phyloP scores from a whole-genome alignment of 2,888 invertebrate species.

The Dryadula phaetusa region DNA sequence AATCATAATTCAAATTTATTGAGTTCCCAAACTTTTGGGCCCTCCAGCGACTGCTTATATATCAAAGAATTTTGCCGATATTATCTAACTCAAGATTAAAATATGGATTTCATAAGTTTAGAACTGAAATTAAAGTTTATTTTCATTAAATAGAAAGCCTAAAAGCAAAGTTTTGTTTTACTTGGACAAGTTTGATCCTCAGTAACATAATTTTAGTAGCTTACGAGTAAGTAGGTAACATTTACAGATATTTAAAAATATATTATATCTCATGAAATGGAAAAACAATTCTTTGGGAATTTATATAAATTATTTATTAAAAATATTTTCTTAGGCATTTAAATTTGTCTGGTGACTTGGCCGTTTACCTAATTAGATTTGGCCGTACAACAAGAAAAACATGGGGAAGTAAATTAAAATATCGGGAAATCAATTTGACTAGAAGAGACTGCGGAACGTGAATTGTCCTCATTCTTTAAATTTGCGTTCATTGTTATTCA shows the following conservation, averaged over 20 bases:
- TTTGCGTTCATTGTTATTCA: conserved; percentile 72
- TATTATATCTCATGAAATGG: neutral
- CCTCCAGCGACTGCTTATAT: conserved; percentile 51
- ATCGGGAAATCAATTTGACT: conserved; percentile 46
- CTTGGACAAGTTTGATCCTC: conserved; percentile 3
- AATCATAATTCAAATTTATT: conserved; percentile 78
- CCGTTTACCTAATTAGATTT: conserved; percentile 18
- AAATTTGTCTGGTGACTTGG: neutral
- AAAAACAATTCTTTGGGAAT: neutral
- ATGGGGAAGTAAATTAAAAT: conserved; percentile 32
- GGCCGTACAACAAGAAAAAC: conserved; percentile 23
- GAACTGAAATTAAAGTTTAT: conserved; percentile 35
- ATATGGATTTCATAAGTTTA: conserved; percentile 43
- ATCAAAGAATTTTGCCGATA: conserved; percentile 50
- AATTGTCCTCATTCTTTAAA: conserved; percentile 54
- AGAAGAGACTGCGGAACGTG: conserved; percentile 37
- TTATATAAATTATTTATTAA: neutral
- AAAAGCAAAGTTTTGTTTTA: conserved; percentile 13
- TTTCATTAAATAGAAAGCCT: conserved; percentile 41
- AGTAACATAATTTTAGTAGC: neutral
- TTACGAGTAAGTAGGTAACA: neutral
- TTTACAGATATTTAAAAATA: neutral
- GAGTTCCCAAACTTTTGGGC: conserved; percentile 71
- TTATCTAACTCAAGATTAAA: conserved; percentile 50
- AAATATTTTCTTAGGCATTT: neutral